Evolutionary conservation across 2,113 vertebrate species (phyloP), one percentile per base, ranked within the genome.

Genomic region (Emberiza fucata): DNA sequence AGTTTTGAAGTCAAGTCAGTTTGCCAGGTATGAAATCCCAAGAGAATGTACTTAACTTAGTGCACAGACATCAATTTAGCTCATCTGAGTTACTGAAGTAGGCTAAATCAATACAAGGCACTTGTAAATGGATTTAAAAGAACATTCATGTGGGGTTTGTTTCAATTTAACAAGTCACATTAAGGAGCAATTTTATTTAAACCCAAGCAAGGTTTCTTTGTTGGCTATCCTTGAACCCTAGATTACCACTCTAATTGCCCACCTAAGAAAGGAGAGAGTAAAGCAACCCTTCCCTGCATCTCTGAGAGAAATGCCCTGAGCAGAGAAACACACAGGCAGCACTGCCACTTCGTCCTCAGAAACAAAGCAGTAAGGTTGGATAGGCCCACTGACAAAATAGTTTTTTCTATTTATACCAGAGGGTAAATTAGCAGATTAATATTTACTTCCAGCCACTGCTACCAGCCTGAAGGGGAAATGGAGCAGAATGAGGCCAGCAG

Each of bases 91-190:
- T 91, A 88, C 93, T 86, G 60, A 70, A 94, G 79, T 51, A 81
- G 90, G 79, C 68, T 86, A 80, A 81, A 97, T 97, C 95, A 92
- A 97, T 95, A 95, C 51, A 47, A 91, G 73, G 63, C 86, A 73
- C 72, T 93, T 94, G 80, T 86, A 95, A 94, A 81, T 53, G 86
- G 83, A 91, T 92, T 94, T 81, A 73, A 56, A 90, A 94, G 75
- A 82, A 88, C 79, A 86, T 73, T 66, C 71, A 65, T 24, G 59
- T 9, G 28, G 65, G 79, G 71, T 77, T 95, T 90, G 75, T 84
- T 92, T 85, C 90, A 91, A 90, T 95, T 85, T 87, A 90, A 85
- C 84, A 91, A 81, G 73, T 91, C 6, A 1, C 11, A 10, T 59
- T 87, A 88, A 82, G 59, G 47, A 93, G 51, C 45, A 86, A 83